Conservation (phyloP, 2,797 vertebrate genomes). For the Alca torda region DNA sequence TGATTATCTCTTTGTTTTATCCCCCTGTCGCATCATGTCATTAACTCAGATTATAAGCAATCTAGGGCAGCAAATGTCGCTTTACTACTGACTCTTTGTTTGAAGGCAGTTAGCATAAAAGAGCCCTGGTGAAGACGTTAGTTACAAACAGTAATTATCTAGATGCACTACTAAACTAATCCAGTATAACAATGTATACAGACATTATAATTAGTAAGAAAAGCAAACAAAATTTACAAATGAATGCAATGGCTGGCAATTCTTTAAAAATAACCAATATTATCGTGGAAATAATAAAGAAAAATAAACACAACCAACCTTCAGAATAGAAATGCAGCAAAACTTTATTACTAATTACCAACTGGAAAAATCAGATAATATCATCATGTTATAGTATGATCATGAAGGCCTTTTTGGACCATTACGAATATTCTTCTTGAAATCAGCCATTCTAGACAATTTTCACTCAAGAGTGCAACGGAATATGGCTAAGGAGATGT, state of each 20-base stretch:
- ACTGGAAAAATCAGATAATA: neutral
- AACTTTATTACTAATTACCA: neutral
- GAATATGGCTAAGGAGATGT: neutral
- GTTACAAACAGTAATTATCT: slow-evolving; percentile 31
- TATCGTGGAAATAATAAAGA: neutral
- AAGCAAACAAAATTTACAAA: neutral
- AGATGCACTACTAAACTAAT: neutral
- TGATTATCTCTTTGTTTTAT: neutral
- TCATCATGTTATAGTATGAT: neutral
- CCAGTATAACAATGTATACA: neutral
- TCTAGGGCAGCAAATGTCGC: neutral
- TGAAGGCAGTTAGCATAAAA: neutral
- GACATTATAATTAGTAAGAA: neutral
- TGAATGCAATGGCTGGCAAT: neutral
- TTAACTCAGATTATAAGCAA: neutral
- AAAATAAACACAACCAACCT: neutral
- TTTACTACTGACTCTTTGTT: neutral
- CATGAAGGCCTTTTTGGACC: neutral
- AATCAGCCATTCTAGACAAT: neutral
- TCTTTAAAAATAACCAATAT: neutral
- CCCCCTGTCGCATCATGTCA: neutral
- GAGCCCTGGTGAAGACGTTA: neutral
- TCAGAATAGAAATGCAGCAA: neutral
- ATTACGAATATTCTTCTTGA: neutral
- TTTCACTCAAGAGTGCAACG: neutral